A percentile compares a stretch with the other conserved stretches of the same genome.
These are phyloP conservation scores for Lycocorax pyrrhopterus DNA, from an alignment of 2,113 vertebrate species.

Conservation along the genomic window DNA sequence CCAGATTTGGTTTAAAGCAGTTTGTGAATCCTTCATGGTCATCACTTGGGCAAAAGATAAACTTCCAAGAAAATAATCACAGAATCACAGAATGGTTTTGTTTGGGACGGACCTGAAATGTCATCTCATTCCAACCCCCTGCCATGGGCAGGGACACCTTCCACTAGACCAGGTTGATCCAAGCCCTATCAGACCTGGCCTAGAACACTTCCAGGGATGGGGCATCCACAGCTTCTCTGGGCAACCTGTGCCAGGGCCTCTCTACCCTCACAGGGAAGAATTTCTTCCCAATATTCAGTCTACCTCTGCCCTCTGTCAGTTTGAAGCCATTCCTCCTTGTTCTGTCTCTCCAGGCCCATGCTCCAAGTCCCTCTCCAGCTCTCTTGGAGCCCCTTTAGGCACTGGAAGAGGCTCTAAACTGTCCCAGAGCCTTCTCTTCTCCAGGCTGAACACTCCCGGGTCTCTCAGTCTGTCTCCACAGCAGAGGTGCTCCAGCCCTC, in stretches of 20 bases:
- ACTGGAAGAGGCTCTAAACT: not conserved
- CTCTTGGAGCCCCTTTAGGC: not conserved
- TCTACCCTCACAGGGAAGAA: fast-evolving
- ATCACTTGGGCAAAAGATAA: not conserved
- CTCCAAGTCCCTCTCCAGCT: not conserved
- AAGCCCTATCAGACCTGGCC: not conserved
- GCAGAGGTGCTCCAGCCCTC: not conserved
- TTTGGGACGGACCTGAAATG: not conserved
- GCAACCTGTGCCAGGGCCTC: fast-evolving
- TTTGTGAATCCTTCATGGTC: not conserved
- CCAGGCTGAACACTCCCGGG: not conserved
- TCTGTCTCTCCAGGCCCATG: not conserved
- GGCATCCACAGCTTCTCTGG: not conserved
- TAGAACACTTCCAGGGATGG: not conserved
- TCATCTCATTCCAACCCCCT: not conserved
- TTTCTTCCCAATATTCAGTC: not conserved
- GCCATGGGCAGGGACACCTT: not conserved
- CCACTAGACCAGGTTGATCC: not conserved
- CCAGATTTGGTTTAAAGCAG: not conserved
- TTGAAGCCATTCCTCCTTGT: not conserved
- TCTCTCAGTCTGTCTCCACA: not conserved
- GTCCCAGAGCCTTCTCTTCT: not conserved
- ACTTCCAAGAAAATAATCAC: not conserved
- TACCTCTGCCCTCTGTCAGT: not conserved
- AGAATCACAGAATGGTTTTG: not conserved